Conservation (phyloP, 2,888 invertebrate genomes). For the Hypselothyrea guttata region DNA sequence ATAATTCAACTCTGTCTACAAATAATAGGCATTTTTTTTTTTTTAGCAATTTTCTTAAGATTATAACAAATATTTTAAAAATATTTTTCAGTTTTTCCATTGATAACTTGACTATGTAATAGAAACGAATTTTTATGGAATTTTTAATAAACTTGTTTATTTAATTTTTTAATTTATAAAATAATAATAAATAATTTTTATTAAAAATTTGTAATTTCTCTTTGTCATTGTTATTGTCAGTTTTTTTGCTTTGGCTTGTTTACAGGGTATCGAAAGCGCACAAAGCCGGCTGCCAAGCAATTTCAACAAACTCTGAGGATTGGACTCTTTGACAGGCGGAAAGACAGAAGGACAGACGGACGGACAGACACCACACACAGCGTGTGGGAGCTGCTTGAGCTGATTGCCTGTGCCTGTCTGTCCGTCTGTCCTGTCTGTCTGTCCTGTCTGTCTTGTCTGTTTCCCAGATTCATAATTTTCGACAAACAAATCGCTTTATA, state of each 20-base stretch:
- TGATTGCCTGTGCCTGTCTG: constrained; percentile 15
- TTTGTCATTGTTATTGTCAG: too few species aligned
- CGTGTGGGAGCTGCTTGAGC: constrained; percentile 64
- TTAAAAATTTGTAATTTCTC: not conserved
- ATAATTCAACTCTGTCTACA: too few species aligned
- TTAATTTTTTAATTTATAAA: too few species aligned
- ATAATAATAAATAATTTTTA: not conserved
- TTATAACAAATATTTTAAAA: too few species aligned
- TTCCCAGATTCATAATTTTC: constrained; percentile 73
- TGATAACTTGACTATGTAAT: too few species aligned
- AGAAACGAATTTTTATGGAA: too few species aligned
- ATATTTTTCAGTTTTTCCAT: too few species aligned
- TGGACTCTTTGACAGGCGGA: constrained; percentile 19
- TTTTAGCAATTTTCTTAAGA: too few species aligned
- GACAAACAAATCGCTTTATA: constrained; percentile 75
- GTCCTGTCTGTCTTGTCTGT: constrained; percentile 19
- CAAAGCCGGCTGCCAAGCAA: constrained; percentile 31
- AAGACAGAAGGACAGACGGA: constrained; percentile 38
- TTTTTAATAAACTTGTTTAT: too few species aligned
- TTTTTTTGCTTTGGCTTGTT: too few species aligned
- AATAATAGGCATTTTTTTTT: too few species aligned
- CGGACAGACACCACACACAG: constrained; percentile 38
- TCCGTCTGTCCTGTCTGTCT: constrained; percentile 8
- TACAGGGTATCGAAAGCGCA: constrained; percentile 21
- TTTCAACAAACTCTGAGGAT: constrained; percentile 38